These are phyloP conservation scores for Beroe ovata DNA, from an alignment of 37 sponge, comb jelly and placozoan genomes.

Conservation along the genomic window DNA sequence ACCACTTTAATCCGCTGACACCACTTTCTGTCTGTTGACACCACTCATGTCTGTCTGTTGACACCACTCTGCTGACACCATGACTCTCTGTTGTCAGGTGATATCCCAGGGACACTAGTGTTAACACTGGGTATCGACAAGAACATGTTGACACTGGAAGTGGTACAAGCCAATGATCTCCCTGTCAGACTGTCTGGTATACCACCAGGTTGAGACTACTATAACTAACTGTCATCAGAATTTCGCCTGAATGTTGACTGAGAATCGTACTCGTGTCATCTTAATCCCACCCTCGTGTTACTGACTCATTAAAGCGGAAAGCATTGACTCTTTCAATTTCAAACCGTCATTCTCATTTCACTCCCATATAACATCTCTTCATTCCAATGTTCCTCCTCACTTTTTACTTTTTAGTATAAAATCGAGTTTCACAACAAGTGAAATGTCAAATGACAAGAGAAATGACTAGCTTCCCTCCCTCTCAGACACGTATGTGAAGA, in stretches of 20 bases:
- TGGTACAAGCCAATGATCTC: slow-evolving; percentile 58
- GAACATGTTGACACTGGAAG: slow-evolving; percentile 56
- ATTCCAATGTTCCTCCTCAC: no score
- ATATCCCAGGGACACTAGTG: not conserved
- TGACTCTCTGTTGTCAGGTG: not conserved
- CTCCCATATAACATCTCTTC: no score
- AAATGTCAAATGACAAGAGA: not conserved
- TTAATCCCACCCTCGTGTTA: no score
- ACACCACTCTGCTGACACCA: not conserved
- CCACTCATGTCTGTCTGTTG: not conserved
- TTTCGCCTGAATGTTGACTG: no score
- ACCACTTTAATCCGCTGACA: not conserved
- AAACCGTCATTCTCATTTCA: not conserved
- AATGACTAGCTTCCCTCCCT: not conserved
- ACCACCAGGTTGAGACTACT: no score
- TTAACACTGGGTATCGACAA: slow-evolving; percentile 21
- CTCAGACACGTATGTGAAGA: slow-evolving; percentile 62
- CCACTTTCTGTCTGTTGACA: not conserved
- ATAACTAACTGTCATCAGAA: no score
- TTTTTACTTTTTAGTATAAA: no score
- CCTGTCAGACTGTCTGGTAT: not conserved
- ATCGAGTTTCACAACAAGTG: no score
- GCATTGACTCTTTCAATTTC: not conserved
- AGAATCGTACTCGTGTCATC: no score
- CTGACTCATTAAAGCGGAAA: not conserved